Base-by-base conservation (phyloP, 1,140 invertebrate genomes). In the Hydropsyche tenuis region DNA sequence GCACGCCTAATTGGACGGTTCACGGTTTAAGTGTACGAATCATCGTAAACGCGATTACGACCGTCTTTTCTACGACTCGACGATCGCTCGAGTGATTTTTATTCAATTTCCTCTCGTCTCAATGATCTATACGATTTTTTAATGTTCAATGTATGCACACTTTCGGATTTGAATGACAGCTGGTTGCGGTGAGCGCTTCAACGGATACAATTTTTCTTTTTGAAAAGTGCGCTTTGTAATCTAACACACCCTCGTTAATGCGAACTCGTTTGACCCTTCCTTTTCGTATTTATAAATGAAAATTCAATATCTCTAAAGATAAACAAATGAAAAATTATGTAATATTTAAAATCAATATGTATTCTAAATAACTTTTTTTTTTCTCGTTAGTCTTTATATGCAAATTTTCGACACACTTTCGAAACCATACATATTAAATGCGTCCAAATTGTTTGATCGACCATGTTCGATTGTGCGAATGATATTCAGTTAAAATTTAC, bases 401-500 rank as follows among this genome's bases (percentile, higher is more conserved):
- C 30, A 37, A 37, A 37, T 37, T 3, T 37, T 37, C 30, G 30
- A 37, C 30, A 37, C 9, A 37, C 30, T 37, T 37, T 37, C 9
- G n/a, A n/a, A n/a, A n/a, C n/a, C n/a, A n/a, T n/a, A n/a, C n/a
- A 43, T 14, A 12, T 25, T 60, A 60, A 60, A 23, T 14, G 11
- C 20, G 0, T 60, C 14, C 7, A 12, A 60, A 60, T 60, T 60
- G 56, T 60, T 60, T 27, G 56, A 25, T 60, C 56, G 22, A 25
- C 56, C 56, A 23, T 60, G 22, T 60, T 60, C 56, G 56, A 60
- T 60, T 65, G 42, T 65, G 63, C 18, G 63, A 42, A 65, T 65
- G 42, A 43, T 65, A 43, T 65, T 65, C 30, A 65, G 63, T 65
- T 65, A 65, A 65, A 43, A 7, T 65, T 65, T 65, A n/a, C 7